These are phyloP conservation scores for Meandrina meandrites DNA, from an alignment of 92 coral and sea anemone species.

Conservation along the genomic window DNA sequence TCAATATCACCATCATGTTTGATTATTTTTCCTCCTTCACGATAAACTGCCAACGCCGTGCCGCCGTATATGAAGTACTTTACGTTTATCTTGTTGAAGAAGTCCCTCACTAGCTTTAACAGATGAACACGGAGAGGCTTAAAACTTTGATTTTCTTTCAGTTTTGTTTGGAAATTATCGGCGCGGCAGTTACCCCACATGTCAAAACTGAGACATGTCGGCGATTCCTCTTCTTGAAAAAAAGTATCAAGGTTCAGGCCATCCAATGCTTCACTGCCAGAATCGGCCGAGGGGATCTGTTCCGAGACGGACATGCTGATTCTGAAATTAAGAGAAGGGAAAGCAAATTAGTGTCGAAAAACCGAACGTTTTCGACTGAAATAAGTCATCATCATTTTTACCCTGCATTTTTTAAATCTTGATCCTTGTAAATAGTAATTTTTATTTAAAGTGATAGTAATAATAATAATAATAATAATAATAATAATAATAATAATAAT, in stretches of 20 bases:
- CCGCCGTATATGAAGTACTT: conserved; percentile 37
- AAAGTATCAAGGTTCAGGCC: conserved; percentile 16
- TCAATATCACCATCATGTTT: conserved; percentile 38
- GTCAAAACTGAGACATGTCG: conserved; percentile 20
- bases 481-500: too few relatives aligned
- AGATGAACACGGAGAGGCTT: conserved; percentile 39
- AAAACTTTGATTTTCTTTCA: conserved; percentile 24
- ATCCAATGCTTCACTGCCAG: conserved; percentile 15
- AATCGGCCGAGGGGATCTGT: conserved; percentile 11
- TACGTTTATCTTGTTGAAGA: conserved; percentile 10
- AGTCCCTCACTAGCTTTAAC: conserved; percentile 29
- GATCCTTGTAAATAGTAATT: too few relatives aligned
- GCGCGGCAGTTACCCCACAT: conserved; percentile 48
- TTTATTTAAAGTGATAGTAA: too few relatives aligned
- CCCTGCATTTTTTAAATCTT: too few relatives aligned
- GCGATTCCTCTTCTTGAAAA: conserved; percentile 19
- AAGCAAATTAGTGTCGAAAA: neutral
- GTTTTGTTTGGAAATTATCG: conserved; percentile 15
- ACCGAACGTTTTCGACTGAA: too few relatives aligned
- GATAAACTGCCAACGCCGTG: conserved; percentile 43
- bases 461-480: too few relatives aligned
- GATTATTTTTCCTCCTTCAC: conserved; percentile 48
- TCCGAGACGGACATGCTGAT: conserved; percentile 12
- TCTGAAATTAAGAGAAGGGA: neutral
- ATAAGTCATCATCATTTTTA: too few relatives aligned